Evolutionary conservation across 2,113 vertebrate genomes (phyloP), one percentile per base, ranked within the genome.

Genomic region (Phocoena phocoena): DNA sequence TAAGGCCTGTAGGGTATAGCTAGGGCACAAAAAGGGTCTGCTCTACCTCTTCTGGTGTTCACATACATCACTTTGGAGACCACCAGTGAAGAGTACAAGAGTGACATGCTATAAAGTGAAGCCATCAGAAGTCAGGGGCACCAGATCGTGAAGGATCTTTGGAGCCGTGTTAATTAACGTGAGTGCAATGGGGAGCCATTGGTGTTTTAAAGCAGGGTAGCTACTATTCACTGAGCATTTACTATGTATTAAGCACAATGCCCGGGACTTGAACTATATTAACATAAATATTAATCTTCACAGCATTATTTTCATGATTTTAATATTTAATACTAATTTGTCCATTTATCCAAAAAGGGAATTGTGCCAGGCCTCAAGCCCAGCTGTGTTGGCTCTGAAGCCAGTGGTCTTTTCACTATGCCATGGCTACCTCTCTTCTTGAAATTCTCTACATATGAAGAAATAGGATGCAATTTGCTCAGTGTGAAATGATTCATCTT

Each of bases 351-450:
- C 41, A 33, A 79, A 82, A 89, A 83, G 12, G 63, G 15, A 93
- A 90, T 36, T 58, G 25, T 92, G 50, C 25, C 47, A 96, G 65
- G 12, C 62, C 38, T 83, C 55, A 89, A 70, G 47, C 41, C 31
- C 55, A 97, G 53, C 13, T 96, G 71, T 88, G 38, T 82, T 91
- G 88, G 47, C 33, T 85, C 62, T 96, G 77, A 94, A 81, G 62
- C 41, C 63, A 38, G 53, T 47, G 71, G 44, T 84, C 55, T 95
- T 95, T 95, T 85, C 65, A 86, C 38, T 74, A 50, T 38, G 41
- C 38, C 18, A 94, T 36, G 98, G 68, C 77, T 36, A 5, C 14
- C 63, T 76, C 96, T 97, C 90, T 94, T 97, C 36, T 71, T 93
- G 9, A 85, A 86, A 91, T 93, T 94, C 28, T 93, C 73, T 81